Percentiles rank a stretch among this genome's conserved stretches.
Conservation (phyloP, 2,797 vertebrate genomes). For the Phalloptychus januarius region DNA sequence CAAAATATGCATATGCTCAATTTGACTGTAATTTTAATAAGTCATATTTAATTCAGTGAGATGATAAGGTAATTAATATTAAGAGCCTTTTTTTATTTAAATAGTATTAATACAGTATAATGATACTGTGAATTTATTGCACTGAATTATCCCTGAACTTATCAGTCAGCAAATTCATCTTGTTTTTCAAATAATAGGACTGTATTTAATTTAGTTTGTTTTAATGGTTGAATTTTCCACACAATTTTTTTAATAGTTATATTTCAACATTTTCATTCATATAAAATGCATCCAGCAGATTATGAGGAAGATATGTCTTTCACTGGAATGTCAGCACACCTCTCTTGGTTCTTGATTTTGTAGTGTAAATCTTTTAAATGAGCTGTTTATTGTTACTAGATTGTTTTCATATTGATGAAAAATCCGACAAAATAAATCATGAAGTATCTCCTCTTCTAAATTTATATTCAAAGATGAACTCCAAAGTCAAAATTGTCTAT, state of each 20-base stretch:
- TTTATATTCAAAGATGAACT: not conserved
- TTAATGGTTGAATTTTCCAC: not conserved
- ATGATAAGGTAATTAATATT: not conserved
- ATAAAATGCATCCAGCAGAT: not conserved
- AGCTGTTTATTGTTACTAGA: not conserved
- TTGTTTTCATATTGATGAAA: not conserved
- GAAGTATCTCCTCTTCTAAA: not conserved
- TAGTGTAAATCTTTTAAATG: too few species aligned
- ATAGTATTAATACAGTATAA: constrained; percentile 2
- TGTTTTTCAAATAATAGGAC: not conserved
- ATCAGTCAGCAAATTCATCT: constrained; percentile 11
- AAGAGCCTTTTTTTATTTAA: not conserved
- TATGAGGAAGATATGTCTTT: not conserved
- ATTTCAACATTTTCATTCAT: not conserved
- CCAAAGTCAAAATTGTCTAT: not conserved
- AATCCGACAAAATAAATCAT: not conserved
- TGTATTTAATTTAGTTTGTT: constrained; percentile 19
- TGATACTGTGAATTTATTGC: not conserved
- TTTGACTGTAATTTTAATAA: not conserved
- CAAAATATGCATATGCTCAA: not conserved
- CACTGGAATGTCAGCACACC: not conserved
- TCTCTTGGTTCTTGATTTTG: not conserved
- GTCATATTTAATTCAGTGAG: not conserved
- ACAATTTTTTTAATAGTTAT: not conserved
- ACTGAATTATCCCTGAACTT: not conserved